These are phyloP conservation scores for Podiceps cristatus DNA, from an alignment of 2,113 vertebrate genomes.

Conservation along the genomic window DNA sequence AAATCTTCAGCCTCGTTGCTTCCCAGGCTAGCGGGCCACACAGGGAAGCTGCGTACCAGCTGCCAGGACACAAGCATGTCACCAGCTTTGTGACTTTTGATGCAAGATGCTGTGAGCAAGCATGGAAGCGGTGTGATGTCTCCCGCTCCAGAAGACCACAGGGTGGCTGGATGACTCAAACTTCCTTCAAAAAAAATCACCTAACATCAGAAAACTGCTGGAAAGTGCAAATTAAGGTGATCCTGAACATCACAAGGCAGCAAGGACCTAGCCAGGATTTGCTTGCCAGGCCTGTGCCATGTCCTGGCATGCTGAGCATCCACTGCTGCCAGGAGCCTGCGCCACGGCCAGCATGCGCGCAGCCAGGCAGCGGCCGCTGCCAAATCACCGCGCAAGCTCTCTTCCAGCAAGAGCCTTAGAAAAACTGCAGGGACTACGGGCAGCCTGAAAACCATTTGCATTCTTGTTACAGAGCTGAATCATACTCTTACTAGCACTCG, in stretches of 20 bases:
- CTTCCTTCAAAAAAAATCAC: not conserved
- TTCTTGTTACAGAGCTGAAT: not conserved
- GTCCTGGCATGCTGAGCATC: not conserved
- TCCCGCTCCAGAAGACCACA: not conserved
- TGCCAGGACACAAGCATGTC: not conserved
- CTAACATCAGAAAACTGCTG: not conserved
- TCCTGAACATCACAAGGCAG: not conserved
- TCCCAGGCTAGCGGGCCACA: fast-evolving
- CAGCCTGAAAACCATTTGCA: not conserved
- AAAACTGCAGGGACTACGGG: not conserved
- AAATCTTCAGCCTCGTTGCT: not conserved
- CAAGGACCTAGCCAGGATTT: not conserved
- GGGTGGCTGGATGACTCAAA: not conserved
- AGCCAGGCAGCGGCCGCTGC: not conserved
- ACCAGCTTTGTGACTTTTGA: not conserved
- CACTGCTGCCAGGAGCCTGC: not conserved
- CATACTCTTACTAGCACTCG: not conserved
- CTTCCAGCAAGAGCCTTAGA: not conserved
- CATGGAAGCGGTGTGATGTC: not conserved
- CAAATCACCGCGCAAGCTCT: not conserved
- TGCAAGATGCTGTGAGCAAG: not conserved
- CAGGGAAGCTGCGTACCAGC: not conserved
- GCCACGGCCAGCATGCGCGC: not conserved
- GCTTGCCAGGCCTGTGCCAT: too few relatives aligned
- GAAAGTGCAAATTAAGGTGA: not conserved